These are phyloP conservation scores for Anguilla marmorata DNA, from an alignment of 2,797 vertebrate genomes.

Conservation along the genomic window DNA sequence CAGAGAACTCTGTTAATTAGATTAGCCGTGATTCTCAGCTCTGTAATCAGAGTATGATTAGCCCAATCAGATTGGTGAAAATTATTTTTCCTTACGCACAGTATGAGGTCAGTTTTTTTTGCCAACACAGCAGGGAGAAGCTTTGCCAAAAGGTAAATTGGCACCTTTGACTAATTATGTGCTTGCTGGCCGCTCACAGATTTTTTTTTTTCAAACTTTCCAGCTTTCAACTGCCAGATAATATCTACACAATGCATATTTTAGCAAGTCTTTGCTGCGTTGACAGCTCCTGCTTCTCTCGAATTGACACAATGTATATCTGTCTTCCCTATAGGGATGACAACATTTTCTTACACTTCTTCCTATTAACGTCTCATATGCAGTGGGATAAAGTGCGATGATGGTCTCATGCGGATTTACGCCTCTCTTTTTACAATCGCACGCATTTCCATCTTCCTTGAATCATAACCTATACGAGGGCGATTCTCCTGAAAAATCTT, in stretches of 20 bases:
- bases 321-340: background rate
- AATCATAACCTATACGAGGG: background rate
- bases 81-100: conserved; percentile 3
- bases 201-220: background rate
- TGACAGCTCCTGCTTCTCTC: conserved; percentile 7
- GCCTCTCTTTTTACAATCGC: background rate
- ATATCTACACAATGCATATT: conserved; percentile 29
- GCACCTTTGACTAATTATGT: background rate
- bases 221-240: conserved; percentile 31
- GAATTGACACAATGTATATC: background rate
- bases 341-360: background rate
- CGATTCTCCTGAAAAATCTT: background rate
- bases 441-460: background rate
- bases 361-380: background rate
- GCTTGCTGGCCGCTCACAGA: background rate
- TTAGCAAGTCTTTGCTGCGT: conserved; percentile 28
- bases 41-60: conserved; percentile 4
- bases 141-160: conserved; percentile 22
- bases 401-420: background rate
- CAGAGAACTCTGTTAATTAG: background rate
- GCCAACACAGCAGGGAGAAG: background rate
- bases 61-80: background rate
- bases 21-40: background rate
- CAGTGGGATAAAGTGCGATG: background rate
- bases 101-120: conserved; percentile 5